Evolutionary conservation across 2,113 vertebrate genomes (phyloP).

Genomic region (Aptenodytes forsteri): DNA sequence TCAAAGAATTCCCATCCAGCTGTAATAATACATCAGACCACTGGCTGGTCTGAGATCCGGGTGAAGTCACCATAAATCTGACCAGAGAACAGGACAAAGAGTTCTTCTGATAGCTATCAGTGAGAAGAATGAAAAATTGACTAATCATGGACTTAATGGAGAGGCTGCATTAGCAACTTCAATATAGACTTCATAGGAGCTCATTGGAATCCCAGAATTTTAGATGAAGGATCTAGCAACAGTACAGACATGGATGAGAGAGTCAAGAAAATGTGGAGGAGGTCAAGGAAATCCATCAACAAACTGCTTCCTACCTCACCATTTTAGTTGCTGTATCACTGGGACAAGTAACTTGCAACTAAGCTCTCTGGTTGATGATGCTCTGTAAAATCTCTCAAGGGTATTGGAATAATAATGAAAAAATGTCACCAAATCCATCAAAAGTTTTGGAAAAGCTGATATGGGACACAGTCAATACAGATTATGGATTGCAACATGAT

Average conservation of each 20-base stretch:
- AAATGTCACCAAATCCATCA: background rate
- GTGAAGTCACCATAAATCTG: background rate
- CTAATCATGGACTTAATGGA: background rate
- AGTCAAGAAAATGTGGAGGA: background rate
- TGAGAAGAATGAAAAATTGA: background rate
- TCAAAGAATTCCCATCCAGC: background rate
- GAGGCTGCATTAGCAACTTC: background rate
- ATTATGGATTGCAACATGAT: background rate
- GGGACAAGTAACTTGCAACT: background rate
- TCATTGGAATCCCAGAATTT: background rate
- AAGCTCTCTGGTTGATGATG: background rate
- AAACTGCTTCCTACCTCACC: background rate
- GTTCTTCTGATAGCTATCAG: background rate
- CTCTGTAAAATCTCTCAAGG: background rate
- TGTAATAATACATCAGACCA: background rate
- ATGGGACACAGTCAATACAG: background rate
- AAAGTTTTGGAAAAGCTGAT: background rate
- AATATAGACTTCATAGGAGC: background rate
- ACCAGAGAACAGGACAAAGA: background rate
- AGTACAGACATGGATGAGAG: background rate
- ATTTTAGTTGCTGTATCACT: background rate
- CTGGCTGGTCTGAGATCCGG: background rate
- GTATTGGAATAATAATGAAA: background rate
- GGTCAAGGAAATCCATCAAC: background rate
- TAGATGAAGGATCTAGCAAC: background rate